Percentiles rank a stretch among this genome's conserved stretches.
Evolutionary conservation across 2,888 invertebrate species (phyloP).

Genomic region (Cosmopolites sordidus): DNA sequence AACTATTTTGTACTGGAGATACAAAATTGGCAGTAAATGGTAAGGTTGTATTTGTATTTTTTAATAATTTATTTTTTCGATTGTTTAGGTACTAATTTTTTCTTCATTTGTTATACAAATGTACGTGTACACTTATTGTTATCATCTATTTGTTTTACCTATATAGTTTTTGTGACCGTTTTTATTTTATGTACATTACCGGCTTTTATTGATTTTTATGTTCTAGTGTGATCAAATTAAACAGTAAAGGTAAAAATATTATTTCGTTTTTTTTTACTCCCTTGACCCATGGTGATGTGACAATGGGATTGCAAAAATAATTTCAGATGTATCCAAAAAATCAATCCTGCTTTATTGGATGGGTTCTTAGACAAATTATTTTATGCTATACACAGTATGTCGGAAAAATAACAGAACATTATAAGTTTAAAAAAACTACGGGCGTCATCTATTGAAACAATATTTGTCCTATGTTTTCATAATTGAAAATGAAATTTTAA

Average conservation of each 20-base stretch:
- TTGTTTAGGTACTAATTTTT: conserved; percentile 3
- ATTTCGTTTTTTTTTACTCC: not conserved
- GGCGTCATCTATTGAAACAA: no score
- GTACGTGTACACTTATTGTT: conserved; percentile 4
- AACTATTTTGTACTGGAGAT: not conserved
- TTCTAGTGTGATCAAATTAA: conserved; percentile 20
- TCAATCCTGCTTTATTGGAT: no score
- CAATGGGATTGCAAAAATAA: no score
- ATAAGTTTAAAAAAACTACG: no score
- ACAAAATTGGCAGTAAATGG: not conserved
- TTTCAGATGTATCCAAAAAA: no score
- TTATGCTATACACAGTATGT: no score
- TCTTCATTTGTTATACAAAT: conserved; percentile 22
- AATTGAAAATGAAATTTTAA: no score
- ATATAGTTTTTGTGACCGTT: conserved; percentile 13
- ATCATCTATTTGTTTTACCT: conserved; percentile 1
- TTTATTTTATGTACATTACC: conserved; percentile 10
- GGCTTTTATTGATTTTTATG: conserved; percentile 18
- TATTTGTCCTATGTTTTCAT: no score
- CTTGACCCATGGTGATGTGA: no score
- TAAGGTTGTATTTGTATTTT: conserved; percentile 14
- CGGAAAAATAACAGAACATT: no score
- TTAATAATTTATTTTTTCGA: conserved; percentile 17
- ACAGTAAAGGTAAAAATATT: not conserved
- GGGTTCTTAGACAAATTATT: no score